Percentiles rank a stretch among this genome's conserved stretches.
Evolutionary conservation across 2,888 invertebrate species (phyloP).

Genomic region (Sarcophaga carnaria): DNA sequence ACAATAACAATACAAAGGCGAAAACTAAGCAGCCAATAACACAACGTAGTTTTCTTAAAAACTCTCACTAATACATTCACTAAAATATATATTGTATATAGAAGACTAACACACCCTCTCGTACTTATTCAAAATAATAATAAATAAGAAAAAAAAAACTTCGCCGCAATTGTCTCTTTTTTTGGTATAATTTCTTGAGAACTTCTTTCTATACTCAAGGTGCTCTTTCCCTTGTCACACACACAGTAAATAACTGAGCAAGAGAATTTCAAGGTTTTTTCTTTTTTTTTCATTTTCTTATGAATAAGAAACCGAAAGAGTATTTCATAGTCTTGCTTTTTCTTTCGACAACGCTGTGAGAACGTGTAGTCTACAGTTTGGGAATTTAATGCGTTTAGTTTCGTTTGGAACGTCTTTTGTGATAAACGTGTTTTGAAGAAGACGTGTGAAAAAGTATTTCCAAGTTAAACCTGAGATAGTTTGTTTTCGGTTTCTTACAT

Average conservation of each 20-base stretch:
- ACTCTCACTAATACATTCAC: conserved; percentile 40
- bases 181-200: conserved; percentile 27
- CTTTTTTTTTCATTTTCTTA: conserved; percentile 19
- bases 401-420: conserved; percentile 55
- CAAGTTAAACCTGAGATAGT: neutral
- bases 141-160: conserved; percentile 13
- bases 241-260: conserved; percentile 16
- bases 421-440: neutral
- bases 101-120: conserved; percentile 21
- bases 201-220: neutral
- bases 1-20: conserved; percentile 5
- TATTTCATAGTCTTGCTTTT: neutral
- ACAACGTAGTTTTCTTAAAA: conserved; percentile 50
- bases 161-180: conserved; percentile 46
- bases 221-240: conserved; percentile 23
- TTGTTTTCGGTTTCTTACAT: neutral
- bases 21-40: conserved; percentile 37
- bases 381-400: conserved; percentile 62
- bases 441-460: neutral
- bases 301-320: conserved; percentile 15
- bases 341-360: conserved; percentile 8
- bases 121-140: neutral
- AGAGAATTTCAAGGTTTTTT: neutral
- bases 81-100: neutral
- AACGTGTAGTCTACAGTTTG: conserved; percentile 60